A percentile compares a stretch with the other conserved stretches of the same genome.
Evolutionary conservation across 2,113 vertebrate species (phyloP).

Genomic region (Chaenocephalus aceratus): DNA sequence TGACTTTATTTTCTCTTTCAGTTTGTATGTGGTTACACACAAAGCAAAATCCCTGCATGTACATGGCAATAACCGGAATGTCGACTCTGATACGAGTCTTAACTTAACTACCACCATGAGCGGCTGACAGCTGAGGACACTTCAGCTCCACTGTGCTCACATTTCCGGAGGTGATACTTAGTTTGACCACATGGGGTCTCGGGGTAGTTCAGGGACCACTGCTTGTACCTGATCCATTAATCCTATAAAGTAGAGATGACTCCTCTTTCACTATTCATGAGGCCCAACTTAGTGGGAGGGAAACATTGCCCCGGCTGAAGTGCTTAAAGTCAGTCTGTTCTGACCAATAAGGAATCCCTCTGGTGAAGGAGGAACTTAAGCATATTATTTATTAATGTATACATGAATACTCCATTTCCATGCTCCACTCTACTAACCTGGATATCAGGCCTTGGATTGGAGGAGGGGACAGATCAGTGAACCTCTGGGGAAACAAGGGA

Average conservation of each 20-base stretch:
- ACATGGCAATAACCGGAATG: no score
- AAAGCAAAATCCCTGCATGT: no score
- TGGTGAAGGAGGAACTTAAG: not conserved
- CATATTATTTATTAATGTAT: conserved; percentile 16
- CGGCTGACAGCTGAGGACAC: not conserved
- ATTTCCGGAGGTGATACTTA: not conserved
- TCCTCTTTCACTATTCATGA: conserved; percentile 59
- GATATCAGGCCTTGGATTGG: conserved; percentile 86
- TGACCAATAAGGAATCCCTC: conserved; percentile 24
- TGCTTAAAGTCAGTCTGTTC: conserved; percentile 14
- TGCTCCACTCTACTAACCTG: conserved; percentile 83
- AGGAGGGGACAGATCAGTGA: conserved; percentile 89
- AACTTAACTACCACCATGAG: not conserved
- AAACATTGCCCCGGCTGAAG: conserved; percentile 31
- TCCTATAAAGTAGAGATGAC: conserved; percentile 74
- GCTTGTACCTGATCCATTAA: conserved; percentile 62
- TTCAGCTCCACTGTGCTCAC: not conserved
- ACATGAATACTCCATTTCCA: conserved; percentile 17
- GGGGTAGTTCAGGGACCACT: conserved; percentile 21
- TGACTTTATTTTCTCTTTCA: no score
- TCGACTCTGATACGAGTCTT: not conserved
- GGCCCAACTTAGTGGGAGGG: conserved; percentile 21
- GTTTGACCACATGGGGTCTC: not conserved
- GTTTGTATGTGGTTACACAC: no score
- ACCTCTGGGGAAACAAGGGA: conserved; percentile 84